A percentile compares a stretch with the other conserved stretches of the same genome.
Conservation (phyloP, 2,888 invertebrate genomes). For the Lamellibrachia columna region DNA sequence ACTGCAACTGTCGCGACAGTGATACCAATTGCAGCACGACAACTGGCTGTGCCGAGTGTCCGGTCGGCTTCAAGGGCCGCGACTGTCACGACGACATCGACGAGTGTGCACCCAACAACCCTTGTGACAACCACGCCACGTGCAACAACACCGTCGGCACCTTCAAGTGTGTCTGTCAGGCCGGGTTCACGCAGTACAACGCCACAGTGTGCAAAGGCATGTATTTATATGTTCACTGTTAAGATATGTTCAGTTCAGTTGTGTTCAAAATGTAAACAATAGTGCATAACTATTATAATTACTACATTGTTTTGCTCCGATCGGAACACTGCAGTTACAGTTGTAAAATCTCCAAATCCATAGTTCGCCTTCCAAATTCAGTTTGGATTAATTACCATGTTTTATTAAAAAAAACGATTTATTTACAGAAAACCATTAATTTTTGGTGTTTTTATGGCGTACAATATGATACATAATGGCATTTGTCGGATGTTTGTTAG, state of each 20-base stretch:
- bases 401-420: no score
- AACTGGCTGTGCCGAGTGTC: not conserved
- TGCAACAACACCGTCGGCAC: not conserved
- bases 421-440: no score
- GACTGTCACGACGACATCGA: slow-evolving; percentile 21
- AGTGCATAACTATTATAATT: no score
- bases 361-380: no score
- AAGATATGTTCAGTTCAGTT: no score
- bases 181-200: not conserved
- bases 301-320: no score
- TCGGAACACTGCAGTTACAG: no score
- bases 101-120: not conserved
- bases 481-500: not conserved
- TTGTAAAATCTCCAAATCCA: no score
- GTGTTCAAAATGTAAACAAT: no score
- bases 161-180: slow-evolving; percentile 16
- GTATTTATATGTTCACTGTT: no score
- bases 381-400: no score
- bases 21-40: not conserved
- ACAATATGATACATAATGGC: not conserved
- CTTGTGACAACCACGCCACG: not conserved
- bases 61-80: not conserved
- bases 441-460: no score
- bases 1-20: not conserved
- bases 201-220: not conserved